phyloP scores from a whole-genome alignment of 1,140 invertebrate genomes.

The Hyles vespertilio region DNA sequence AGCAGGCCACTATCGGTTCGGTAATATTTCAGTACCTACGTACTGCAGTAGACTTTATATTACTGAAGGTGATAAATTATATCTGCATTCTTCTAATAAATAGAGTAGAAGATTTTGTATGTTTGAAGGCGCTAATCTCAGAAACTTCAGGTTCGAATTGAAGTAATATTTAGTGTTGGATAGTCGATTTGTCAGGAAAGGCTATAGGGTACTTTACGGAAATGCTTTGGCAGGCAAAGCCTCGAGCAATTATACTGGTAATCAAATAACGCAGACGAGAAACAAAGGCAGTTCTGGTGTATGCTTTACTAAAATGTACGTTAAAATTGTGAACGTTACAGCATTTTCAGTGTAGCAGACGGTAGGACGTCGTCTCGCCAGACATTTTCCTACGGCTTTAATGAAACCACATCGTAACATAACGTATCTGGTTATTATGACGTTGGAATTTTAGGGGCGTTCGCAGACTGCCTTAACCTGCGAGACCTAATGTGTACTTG shows the following conservation, averaged over 20 bases:
- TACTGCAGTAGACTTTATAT: background rate
- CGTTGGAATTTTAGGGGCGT: constrained; percentile 16
- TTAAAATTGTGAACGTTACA: background rate
- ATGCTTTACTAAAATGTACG: background rate
- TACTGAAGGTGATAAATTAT: too few relatives aligned
- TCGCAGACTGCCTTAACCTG: too few relatives aligned
- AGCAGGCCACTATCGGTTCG: too few relatives aligned
- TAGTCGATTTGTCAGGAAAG: too few relatives aligned
- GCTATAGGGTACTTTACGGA: background rate
- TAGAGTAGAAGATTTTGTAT: too few relatives aligned
- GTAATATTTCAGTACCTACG: background rate
- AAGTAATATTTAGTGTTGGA: background rate
- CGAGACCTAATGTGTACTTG: too few relatives aligned
- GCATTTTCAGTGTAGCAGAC: constrained; percentile 5
- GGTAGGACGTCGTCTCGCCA: constrained; percentile 27
- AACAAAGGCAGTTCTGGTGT: background rate
- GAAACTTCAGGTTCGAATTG: background rate
- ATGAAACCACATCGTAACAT: constrained; percentile 34
- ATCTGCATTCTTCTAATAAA: too few relatives aligned
- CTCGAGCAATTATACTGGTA: too few relatives aligned
- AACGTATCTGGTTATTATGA: constrained; percentile 25
- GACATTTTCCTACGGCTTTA: constrained; percentile 41
- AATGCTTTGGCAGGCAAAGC: too few relatives aligned
- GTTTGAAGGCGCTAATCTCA: background rate
- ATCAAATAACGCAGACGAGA: background rate